These are phyloP conservation scores for Rhagoletis zephyria DNA, from an alignment of 1,140 invertebrate species.

Conservation along the genomic window DNA sequence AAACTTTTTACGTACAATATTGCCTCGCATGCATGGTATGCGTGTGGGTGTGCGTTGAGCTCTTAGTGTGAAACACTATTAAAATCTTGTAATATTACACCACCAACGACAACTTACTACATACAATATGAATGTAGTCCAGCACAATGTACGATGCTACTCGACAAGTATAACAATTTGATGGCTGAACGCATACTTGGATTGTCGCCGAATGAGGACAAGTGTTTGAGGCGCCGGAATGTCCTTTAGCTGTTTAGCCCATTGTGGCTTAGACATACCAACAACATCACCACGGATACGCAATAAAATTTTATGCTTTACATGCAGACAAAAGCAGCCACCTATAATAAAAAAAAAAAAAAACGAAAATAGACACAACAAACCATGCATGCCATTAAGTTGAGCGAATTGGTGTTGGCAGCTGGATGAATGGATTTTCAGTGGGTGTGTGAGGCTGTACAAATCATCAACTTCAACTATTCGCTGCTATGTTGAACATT, in stretches of 20 bases:
- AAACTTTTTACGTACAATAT: background rate
- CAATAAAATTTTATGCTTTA: constrained; percentile 46
- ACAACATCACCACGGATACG: constrained; percentile 23
- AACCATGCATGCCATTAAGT: background rate
- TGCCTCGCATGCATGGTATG: no score
- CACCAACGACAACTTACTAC: constrained; percentile 38
- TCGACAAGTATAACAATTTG: constrained; percentile 23
- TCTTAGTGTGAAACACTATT: constrained; percentile 52
- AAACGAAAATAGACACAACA: no score
- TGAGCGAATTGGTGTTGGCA: background rate
- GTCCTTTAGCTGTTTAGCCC: background rate
- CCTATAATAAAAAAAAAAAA: constrained; percentile 13
- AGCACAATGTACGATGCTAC: background rate
- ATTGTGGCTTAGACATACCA: background rate
- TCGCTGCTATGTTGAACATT: constrained; percentile 55
- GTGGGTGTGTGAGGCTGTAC: constrained; percentile 28
- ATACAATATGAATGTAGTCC: background rate
- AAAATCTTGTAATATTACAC: constrained; percentile 55
- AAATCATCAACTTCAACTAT: background rate
- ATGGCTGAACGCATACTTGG: background rate
- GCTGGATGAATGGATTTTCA: background rate
- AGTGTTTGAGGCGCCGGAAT: constrained; percentile 34
- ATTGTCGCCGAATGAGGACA: background rate
- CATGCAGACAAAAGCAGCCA: constrained; percentile 1
- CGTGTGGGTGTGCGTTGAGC: background rate